Conservation (phyloP, 2,113 vertebrate genomes). For the Arizona elegans region DNA sequence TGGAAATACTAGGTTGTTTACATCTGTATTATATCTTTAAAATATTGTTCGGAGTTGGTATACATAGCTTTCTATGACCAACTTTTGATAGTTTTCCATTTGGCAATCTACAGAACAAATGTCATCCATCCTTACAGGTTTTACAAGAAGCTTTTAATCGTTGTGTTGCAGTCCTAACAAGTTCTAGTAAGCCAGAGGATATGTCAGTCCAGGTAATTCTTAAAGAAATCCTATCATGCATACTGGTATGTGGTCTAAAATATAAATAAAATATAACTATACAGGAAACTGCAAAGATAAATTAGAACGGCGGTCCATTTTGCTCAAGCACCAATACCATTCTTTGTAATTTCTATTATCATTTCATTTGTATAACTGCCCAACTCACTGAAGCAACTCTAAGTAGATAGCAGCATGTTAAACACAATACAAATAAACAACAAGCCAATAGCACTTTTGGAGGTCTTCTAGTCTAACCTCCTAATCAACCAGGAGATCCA, state of each 20-base stretch:
- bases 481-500: background rate
- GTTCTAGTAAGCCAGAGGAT: conserved; percentile 88
- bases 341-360: background rate
- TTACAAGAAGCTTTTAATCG: conserved; percentile 91
- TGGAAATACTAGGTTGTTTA: background rate
- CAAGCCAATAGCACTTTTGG: background rate
- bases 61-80: background rate
- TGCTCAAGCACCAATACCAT: background rate
- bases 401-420: background rate
- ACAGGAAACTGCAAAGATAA: background rate
- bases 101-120: background rate
- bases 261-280: background rate
- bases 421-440: background rate
- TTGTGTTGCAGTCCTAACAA: conserved; percentile 89
- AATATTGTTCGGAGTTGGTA: background rate
- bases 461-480: background rate
- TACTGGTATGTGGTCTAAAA: background rate
- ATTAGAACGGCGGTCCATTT: background rate
- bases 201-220: conserved; percentile 92
- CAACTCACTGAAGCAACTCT: background rate
- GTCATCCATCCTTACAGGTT: conserved; percentile 70
- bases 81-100: background rate
- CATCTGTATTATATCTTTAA: background rate
- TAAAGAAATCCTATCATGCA: background rate
- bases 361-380: background rate